These are phyloP conservation scores for Halictus ligatus DNA, from an alignment of 2,888 invertebrate genomes.

Conservation along the genomic window DNA sequence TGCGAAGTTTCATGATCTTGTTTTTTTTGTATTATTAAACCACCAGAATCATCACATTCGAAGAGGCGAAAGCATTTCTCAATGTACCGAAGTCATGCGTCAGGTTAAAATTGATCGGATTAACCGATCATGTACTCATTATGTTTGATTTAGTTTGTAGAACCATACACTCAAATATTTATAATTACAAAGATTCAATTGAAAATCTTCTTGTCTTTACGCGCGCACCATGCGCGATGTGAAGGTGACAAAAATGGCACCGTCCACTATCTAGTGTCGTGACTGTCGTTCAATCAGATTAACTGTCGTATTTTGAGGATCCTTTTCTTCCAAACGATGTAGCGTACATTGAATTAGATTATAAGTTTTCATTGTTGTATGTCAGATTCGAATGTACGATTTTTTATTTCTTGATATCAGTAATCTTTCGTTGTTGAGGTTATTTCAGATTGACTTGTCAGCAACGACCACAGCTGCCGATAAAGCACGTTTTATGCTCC, in stretches of 20 bases:
- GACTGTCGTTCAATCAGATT: constrained; percentile 47
- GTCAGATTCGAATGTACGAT: not conserved
- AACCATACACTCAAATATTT: constrained; percentile 4
- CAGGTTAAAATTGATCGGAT: constrained; percentile 41
- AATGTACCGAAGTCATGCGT: constrained; percentile 26
- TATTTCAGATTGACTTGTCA: constrained; percentile 49
- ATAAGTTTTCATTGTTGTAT: constrained; percentile 1
- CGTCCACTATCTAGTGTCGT: constrained; percentile 57
- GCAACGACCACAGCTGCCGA: constrained; percentile 29
- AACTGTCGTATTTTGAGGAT: constrained; percentile 22
- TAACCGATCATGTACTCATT: constrained; percentile 19
- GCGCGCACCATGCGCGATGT: constrained; percentile 56
- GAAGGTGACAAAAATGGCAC: constrained; percentile 67
- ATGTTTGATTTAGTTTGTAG: not conserved
- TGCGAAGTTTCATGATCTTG: not conserved
- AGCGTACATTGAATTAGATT: not conserved
- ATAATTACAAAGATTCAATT: constrained; percentile 22
- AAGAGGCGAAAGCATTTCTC: constrained; percentile 46
- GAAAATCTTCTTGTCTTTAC: constrained; percentile 43
- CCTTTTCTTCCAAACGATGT: not conserved
- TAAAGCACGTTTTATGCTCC: constrained; percentile 13
- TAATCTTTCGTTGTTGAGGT: constrained; percentile 43
- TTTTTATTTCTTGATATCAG: not conserved
- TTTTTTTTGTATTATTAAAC: not conserved
- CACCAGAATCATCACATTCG: constrained; percentile 40